These are phyloP conservation scores for Peucedramus taeniatus DNA, from an alignment of 2,113 vertebrate genomes.

Conservation along the genomic window DNA sequence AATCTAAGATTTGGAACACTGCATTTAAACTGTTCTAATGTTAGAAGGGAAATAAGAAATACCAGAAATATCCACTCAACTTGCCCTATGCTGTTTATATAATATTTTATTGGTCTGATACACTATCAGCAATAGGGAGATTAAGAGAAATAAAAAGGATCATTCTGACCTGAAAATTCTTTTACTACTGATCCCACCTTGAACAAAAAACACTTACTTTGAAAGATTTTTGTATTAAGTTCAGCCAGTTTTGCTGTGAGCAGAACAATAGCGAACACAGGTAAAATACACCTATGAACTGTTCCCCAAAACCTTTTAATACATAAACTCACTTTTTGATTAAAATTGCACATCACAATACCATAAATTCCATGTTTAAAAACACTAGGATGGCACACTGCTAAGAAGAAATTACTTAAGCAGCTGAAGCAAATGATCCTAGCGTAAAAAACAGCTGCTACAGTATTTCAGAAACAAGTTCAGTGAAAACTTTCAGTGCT, in stretches of 20 bases:
- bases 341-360: background rate
- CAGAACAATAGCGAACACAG: background rate
- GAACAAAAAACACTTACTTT: background rate
- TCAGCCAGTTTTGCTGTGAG: background rate
- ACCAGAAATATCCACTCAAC: background rate
- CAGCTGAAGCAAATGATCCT: background rate
- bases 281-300: background rate
- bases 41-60: background rate
- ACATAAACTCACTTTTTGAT: background rate
- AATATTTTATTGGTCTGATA: background rate
- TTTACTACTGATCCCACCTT: background rate
- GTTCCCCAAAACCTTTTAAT: background rate
- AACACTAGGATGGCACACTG: background rate
- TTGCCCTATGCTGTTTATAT: background rate
- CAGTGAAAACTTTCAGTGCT: background rate
- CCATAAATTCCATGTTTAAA: background rate
- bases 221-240: background rate
- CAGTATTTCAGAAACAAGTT: background rate
- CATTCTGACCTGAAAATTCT: background rate
- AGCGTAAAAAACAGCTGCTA: background rate
- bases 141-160: background rate
- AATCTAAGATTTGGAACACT: accelerated
- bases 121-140: background rate
- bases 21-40: background rate
- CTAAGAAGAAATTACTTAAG: background rate